Base-by-base conservation (phyloP, 64 coral and sea anemone genomes). In the Stichodactyla helianthus region DNA sequence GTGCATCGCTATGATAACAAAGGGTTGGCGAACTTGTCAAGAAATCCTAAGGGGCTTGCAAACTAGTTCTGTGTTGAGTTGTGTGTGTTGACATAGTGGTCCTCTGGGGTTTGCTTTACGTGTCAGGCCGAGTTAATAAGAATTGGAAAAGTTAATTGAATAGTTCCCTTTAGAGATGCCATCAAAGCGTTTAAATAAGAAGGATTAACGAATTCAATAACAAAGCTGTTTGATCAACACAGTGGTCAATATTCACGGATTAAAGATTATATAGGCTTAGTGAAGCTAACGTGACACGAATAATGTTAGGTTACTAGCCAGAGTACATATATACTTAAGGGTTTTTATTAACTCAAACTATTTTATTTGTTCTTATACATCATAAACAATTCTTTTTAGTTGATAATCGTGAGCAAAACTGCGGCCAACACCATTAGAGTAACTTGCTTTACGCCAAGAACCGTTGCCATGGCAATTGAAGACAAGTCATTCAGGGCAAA, bases 161-260 rank as follows among this genome's bases (percentile, higher is more conserved):
- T 74, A 74, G 68, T 28, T 27, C 20, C 23, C 27, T 74, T 27
- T 74, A 27, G 68, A 74, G 25, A 13, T 74, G 10, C 68, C 68
- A 74, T 74, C 25, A 26, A 10, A 12, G 5, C 11, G 68, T 74
- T 74, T 74, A 25, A 74, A 74, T 74, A 31, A 74, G 13, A n/a
- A 10, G 68, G 68, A 74, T 74, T 74, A 74, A 74, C 12, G 25
- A 74, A 31, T 74, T 74, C 23, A 74, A 74, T 31, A 74, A 74
- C 10, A 27, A 74, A 74, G 25, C 68, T 74, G 68, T 35, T 74
- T 74, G n/a, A 14, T 74, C 68, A 74, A 74, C 68, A 74, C 12
- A 31, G 2, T 31, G 25, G 26, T 28, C 26, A 74, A 74, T 74
- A 74, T 74, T 74, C 68, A 31, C 68, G 13, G 68, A 71, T 71